Percentiles rank a stretch among this genome's conserved stretches.
Evolutionary conservation across 2,797 vertebrate species (phyloP).

Genomic region (Fratercula arctica): DNA sequence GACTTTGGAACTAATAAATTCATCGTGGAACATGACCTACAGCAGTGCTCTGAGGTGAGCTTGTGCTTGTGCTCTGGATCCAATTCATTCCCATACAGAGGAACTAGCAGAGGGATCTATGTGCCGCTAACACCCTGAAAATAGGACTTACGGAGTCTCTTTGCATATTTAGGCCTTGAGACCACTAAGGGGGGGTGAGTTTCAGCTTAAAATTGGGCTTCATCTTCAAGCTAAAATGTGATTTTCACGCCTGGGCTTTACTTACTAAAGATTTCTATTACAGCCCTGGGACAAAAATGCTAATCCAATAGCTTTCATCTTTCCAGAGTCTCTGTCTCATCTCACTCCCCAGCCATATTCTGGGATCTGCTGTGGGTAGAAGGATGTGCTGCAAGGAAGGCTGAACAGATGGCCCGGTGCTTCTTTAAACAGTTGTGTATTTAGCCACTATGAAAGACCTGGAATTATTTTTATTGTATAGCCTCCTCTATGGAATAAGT

Average conservation of each 20-base stretch:
- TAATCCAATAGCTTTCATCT: background rate
- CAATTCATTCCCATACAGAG: background rate
- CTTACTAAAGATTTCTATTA: background rate
- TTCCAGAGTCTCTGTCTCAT: background rate
- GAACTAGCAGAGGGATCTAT: background rate
- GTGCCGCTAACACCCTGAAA: background rate
- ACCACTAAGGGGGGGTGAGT: background rate
- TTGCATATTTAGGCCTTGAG: background rate
- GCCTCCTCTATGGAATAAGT: background rate
- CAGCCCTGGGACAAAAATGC: background rate
- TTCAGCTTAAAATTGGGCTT: background rate
- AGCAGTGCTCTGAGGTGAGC: background rate
- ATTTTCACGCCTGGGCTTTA: background rate
- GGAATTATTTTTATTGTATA: background rate
- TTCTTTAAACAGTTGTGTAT: background rate
- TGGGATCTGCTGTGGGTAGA: background rate
- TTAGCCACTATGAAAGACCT: background rate
- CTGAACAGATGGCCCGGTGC: background rate
- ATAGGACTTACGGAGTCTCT: background rate
- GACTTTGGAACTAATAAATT: background rate
- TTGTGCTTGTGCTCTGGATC: background rate
- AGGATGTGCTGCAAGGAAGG: background rate
- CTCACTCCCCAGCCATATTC: background rate
- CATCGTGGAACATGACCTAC: background rate
- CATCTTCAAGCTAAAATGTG: background rate